A percentile compares a stretch with the other conserved stretches of the same genome.
phyloP scores from a whole-genome alignment of 2,797 vertebrate genomes.

The Artibeus jamaicensis region DNA sequence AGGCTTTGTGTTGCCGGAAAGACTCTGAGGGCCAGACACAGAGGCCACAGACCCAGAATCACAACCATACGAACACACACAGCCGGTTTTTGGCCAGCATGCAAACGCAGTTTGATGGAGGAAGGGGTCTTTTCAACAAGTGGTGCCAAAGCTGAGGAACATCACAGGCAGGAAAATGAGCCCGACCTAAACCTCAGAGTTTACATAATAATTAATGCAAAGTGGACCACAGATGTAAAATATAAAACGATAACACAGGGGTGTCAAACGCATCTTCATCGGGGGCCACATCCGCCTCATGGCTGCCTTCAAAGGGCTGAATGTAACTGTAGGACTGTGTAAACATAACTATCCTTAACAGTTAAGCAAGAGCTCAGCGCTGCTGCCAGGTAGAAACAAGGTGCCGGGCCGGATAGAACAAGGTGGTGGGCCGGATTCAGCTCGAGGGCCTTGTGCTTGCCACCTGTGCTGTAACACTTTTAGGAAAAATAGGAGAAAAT shows the following conservation, averaged over 20 bases:
- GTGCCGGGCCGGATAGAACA: too few relatives aligned
- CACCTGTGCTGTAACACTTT: not conserved
- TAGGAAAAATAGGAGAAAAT: not conserved
- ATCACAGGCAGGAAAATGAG: not conserved
- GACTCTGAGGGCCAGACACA: not conserved
- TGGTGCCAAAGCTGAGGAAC: not conserved
- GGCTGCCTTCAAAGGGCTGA: too few relatives aligned
- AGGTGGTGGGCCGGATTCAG: too few relatives aligned
- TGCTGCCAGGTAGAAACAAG: too few relatives aligned
- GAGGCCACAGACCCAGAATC: fast-evolving
- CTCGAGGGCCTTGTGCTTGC: too few relatives aligned
- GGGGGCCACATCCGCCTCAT: too few relatives aligned
- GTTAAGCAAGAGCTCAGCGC: too few relatives aligned
- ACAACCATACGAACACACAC: not conserved
- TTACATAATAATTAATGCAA: not conserved
- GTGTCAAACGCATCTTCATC: too few relatives aligned
- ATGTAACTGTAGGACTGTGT: too few relatives aligned
- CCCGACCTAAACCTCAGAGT: not conserved
- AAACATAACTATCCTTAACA: too few relatives aligned
- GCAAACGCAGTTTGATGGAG: not conserved
- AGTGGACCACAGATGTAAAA: not conserved
- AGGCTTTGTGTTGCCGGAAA: fast-evolving
- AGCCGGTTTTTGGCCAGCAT: fast-evolving
- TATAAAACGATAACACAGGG: not conserved
- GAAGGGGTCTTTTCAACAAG: too few relatives aligned